phyloP scores from a whole-genome alignment of 2,113 vertebrate species.

The Pipa parva region DNA sequence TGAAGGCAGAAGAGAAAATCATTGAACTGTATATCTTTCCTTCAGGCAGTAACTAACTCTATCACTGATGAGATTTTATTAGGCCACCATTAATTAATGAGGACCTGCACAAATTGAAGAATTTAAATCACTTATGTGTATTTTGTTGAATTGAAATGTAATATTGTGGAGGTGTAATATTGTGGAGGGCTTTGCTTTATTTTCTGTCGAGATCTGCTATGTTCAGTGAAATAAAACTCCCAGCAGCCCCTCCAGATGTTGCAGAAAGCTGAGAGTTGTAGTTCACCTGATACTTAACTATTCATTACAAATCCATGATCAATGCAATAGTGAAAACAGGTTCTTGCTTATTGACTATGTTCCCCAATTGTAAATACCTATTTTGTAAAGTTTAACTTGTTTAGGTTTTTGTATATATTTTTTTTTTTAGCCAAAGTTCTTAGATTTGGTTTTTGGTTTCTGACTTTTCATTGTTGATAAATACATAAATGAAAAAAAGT shows the following conservation, averaged over 20 bases:
- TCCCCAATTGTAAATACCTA: too few relatives aligned
- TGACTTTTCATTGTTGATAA: too few relatives aligned
- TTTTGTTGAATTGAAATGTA: not conserved
- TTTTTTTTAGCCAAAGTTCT: too few relatives aligned
- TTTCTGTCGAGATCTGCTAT: not conserved
- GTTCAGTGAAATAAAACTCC: not conserved
- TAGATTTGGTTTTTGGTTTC: too few relatives aligned
- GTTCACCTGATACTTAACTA: too few relatives aligned
- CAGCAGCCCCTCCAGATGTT: not conserved
- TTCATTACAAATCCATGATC: too few relatives aligned
- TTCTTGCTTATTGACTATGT: too few relatives aligned
- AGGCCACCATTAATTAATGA: constrained; percentile 32
- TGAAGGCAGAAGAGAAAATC: not conserved
- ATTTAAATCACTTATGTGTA: not conserved
- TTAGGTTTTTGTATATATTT: too few relatives aligned
- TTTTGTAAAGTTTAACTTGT: too few relatives aligned
- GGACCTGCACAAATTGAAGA: constrained; percentile 10
- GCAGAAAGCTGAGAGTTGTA: not conserved
- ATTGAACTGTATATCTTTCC: constrained; percentile 2
- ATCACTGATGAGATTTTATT: not conserved
- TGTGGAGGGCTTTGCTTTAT: not conserved
- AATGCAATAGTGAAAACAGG: too few relatives aligned
- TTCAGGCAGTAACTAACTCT: constrained; percentile 6
- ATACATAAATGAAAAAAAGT: too few relatives aligned
- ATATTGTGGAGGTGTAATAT: not conserved